Evolutionary conservation across 2,888 invertebrate genomes (phyloP), one percentile per base, ranked within the genome.

Genomic region (Synanthedon andrenaeformis): DNA sequence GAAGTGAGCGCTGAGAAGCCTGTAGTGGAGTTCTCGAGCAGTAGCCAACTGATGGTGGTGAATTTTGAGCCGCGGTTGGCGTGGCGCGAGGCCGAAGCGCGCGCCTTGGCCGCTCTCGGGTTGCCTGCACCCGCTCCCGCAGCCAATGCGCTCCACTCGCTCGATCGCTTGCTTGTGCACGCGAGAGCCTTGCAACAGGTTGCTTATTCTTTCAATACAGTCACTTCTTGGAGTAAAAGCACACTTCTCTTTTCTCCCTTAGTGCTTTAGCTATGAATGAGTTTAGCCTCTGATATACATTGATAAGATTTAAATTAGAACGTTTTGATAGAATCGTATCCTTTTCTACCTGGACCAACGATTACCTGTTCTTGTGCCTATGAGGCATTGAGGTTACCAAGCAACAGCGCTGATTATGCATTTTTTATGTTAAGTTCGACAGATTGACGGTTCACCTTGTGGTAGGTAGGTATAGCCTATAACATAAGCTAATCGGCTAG

Each of bases 141-240:
- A 53, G 90, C 91, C 48, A 89, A 93, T 41, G 91, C 92, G 0
- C 90, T 93, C 11, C 90, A 91, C 12, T 89, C 92, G 54, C 95
- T 95, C 0, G 90, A 93, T 62, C 91, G 92, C 65, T 95, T 95
- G 70, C 91, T 96, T 76, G 90, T 90, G 52, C 93, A 96, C 66
- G 98, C 98, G 0, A 91, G 96, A 52, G 91, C 94, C 3, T 84
- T 99, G 54, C 96, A 98, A 72, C 97, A 98, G 90, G 96, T 93
- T 66, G 8, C 45, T 45, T 35, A 35, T 35, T 35, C 35, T 10
- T 10, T 8, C 1, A 55, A 54, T 12, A 3, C 11, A 8, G 28
- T 3, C n/a, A 23, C 23, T 4, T 4, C 23, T 41, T 4, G 19
- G 35, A 48, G 13, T n/a, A 48, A 48, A 12, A 10, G 11, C 8